These are phyloP conservation scores for Antrozous pallidus DNA, from an alignment of 2,797 vertebrate species.

Conservation along the genomic window DNA sequence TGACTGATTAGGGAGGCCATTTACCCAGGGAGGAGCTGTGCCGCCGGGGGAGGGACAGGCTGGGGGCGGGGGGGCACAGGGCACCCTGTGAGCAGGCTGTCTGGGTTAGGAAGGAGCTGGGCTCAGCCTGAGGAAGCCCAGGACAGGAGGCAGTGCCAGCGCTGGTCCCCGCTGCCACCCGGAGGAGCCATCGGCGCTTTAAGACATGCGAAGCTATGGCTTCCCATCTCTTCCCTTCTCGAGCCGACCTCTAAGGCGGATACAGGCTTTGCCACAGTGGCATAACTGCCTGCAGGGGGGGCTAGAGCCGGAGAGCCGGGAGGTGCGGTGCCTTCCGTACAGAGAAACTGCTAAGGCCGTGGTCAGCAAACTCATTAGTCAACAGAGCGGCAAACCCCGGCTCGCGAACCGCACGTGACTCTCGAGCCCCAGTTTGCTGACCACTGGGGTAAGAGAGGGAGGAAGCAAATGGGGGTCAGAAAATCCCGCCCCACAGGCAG, in stretches of 20 bases:
- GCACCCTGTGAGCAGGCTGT: neutral
- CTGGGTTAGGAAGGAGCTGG: neutral
- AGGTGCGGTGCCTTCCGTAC: neutral
- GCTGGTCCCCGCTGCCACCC: neutral
- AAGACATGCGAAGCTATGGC: rapidly evolving
- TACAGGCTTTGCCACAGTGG: neutral
- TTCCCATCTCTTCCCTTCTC: neutral
- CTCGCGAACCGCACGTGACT: too few relatives aligned
- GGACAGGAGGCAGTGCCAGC: neutral
- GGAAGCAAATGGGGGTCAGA: neutral
- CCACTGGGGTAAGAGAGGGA: too few relatives aligned
- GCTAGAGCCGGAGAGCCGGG: rapidly evolving
- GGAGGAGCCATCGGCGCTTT: neutral
- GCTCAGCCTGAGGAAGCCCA: neutral
- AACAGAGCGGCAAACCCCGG: too few relatives aligned
- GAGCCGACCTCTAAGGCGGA: neutral
- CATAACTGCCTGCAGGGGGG: neutral
- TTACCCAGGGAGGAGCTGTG: neutral
- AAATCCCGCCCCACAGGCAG: neutral
- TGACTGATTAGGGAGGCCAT: neutral
- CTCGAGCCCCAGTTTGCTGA: too few relatives aligned
- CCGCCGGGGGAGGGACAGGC: rapidly evolving
- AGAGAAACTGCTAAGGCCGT: neutral
- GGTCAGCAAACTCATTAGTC: too few relatives aligned
- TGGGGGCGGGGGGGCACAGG: rapidly evolving